Percentiles rank a stretch among this genome's conserved stretches.
phyloP scores from a whole-genome alignment of 1,140 invertebrate genomes.

The Temnothorax nylanderi region DNA sequence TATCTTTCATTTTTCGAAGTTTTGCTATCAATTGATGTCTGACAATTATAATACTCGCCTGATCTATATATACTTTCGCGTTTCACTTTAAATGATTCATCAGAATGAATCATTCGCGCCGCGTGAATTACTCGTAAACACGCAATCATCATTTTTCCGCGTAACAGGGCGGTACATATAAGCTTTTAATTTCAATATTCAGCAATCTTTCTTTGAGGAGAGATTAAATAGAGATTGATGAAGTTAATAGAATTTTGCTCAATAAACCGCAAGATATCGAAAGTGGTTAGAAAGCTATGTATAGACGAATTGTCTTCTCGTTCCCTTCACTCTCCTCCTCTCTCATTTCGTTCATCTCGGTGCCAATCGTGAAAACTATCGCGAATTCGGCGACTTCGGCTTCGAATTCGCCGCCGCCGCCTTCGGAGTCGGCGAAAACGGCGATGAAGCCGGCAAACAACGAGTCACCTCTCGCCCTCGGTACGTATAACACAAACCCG shows the following conservation, averaged over 20 bases:
- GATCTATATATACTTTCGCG: constrained; percentile 1
- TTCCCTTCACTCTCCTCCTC: neutral
- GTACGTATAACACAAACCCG: neutral
- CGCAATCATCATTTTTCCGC: neutral
- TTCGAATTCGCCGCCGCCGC: neutral
- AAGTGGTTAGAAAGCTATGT: neutral
- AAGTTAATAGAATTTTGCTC: neutral
- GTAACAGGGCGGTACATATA: neutral
- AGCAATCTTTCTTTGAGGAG: neutral
- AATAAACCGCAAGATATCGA: neutral
- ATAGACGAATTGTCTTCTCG: too few relatives aligned
- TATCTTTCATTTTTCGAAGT: neutral
- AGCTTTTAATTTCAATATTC: neutral
- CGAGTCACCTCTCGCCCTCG: constrained; percentile 67
- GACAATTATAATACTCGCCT: neutral
- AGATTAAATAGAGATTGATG: neutral
- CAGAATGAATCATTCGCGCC: constrained; percentile 14
- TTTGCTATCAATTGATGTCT: neutral
- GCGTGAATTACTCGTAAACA: neutral
- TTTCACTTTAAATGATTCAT: constrained; percentile 17
- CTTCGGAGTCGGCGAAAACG: constrained; percentile 23
- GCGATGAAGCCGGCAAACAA: constrained; percentile 56
- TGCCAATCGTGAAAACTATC: neutral
- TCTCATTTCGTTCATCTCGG: neutral
- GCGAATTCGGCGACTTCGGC: constrained; percentile 25